Conservation (phyloP, 2,888 invertebrate genomes). For the Drosophila yooni region DNA sequence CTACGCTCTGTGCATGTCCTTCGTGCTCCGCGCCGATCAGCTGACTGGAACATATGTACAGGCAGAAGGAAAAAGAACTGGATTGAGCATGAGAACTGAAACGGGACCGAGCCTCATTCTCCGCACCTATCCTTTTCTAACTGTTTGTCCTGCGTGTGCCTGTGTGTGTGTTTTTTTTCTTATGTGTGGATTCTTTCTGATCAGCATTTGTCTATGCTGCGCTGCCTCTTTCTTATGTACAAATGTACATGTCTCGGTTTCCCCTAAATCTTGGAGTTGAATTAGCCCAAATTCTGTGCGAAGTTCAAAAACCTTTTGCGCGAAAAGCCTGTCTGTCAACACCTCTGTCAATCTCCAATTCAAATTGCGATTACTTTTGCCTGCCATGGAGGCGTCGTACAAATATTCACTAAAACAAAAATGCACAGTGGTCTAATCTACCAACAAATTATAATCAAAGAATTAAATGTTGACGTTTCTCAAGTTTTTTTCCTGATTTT, state of each 20-base stretch:
- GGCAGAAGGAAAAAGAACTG: constrained; percentile 44
- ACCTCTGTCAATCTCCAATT: constrained; percentile 55
- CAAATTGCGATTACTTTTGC: constrained; percentile 33
- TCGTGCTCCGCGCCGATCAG: constrained; percentile 63
- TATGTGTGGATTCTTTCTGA: constrained; percentile 55
- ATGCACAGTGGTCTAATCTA: not conserved
- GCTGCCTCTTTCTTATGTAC: constrained; percentile 26
- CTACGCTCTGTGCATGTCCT: constrained; percentile 71
- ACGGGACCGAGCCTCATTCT: constrained; percentile 64
- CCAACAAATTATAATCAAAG: not conserved
- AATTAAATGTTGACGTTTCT: not conserved
- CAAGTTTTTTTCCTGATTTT: not conserved
- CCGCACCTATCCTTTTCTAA: constrained; percentile 73
- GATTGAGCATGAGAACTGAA: constrained; percentile 45
- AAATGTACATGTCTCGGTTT: constrained; percentile 49
- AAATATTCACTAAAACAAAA: not conserved
- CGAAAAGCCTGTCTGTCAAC: constrained; percentile 53
- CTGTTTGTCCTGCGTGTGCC: constrained; percentile 47
- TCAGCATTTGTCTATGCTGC: constrained; percentile 62
- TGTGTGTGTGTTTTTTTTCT: constrained; percentile 14
- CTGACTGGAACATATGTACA: constrained; percentile 70
- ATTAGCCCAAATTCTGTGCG: constrained; percentile 36
- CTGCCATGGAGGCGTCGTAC: constrained; percentile 25
- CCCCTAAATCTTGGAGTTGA: constrained; percentile 57
- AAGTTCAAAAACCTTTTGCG: constrained; percentile 59